Evolutionary conservation across 2,113 vertebrate genomes (phyloP).

Genomic region (Pimephales promelas): DNA sequence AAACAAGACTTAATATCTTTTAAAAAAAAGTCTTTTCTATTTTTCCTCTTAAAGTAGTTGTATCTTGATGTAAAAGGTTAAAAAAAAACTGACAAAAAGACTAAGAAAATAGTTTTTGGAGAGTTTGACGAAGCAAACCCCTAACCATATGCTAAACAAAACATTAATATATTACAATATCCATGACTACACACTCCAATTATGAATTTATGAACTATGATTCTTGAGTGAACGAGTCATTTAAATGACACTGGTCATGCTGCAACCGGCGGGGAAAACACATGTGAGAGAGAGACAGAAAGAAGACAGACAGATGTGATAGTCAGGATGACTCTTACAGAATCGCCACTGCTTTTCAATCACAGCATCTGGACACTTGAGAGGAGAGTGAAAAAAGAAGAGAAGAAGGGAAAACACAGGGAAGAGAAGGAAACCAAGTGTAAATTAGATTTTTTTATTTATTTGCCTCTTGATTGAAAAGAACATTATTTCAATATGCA

Average conservation of each 20-base stretch:
- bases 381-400: neutral
- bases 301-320: conserved; percentile 57
- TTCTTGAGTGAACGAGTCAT: neutral
- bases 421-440: neutral
- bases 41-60: too few relatives aligned
- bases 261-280: neutral
- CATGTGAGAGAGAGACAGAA: conserved; percentile 42
- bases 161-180: too few relatives aligned
- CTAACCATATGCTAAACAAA: too few relatives aligned
- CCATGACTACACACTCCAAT: too few relatives aligned
- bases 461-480: neutral
- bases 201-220: too few relatives aligned
- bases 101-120: too few relatives aligned
- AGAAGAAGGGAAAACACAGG: neutral
- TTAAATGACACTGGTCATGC: neutral
- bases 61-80: too few relatives aligned
- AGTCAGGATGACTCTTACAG: conserved; percentile 21
- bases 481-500: neutral
- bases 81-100: too few relatives aligned
- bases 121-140: too few relatives aligned
- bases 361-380: conserved; percentile 28
- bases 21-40: too few relatives aligned
- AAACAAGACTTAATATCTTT: too few relatives aligned
- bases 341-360: conserved; percentile 18
- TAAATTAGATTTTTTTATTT: too few relatives aligned